Percentiles rank a stretch among this genome's conserved stretches.
Conservation (phyloP, 1,140 invertebrate genomes). For the Drosophila azteca region DNA sequence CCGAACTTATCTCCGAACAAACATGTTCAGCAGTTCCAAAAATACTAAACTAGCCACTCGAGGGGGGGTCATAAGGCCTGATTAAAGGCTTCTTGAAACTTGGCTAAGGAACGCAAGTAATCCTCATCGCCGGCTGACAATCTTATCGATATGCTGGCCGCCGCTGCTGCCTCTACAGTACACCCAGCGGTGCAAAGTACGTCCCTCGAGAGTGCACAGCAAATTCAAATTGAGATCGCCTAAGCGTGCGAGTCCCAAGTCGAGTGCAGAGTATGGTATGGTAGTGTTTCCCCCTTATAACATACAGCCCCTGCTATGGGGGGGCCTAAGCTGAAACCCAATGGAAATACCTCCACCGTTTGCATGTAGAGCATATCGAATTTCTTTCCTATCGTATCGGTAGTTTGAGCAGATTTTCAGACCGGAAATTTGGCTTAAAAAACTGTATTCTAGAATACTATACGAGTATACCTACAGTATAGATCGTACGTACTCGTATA, state of each 20-base stretch:
- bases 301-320: background rate
- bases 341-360: background rate
- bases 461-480: too few relatives aligned
- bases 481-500: background rate
- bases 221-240: constrained; percentile 46
- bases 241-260: constrained; percentile 43
- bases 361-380: constrained; percentile 20
- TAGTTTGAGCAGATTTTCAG: constrained; percentile 4
- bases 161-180: constrained; percentile 19
- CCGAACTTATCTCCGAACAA: constrained; percentile 19
- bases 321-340: too few relatives aligned
- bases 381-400: background rate
- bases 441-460: background rate
- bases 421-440: background rate
- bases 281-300: constrained; percentile 22
- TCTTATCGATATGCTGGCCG: constrained; percentile 57
- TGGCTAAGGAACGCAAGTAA: constrained; percentile 40
- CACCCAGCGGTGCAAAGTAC: constrained; percentile 56
- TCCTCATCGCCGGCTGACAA: constrained; percentile 37
- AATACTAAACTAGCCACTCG: constrained; percentile 40
- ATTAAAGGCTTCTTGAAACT: constrained; percentile 56
- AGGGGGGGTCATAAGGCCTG: constrained; percentile 47
- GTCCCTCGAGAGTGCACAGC: constrained; percentile 24
- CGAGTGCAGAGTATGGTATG: constrained; percentile 29
- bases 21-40: constrained; percentile 26